phyloP scores from a whole-genome alignment of 2,797 vertebrate genomes.

The Anguilla megastoma region DNA sequence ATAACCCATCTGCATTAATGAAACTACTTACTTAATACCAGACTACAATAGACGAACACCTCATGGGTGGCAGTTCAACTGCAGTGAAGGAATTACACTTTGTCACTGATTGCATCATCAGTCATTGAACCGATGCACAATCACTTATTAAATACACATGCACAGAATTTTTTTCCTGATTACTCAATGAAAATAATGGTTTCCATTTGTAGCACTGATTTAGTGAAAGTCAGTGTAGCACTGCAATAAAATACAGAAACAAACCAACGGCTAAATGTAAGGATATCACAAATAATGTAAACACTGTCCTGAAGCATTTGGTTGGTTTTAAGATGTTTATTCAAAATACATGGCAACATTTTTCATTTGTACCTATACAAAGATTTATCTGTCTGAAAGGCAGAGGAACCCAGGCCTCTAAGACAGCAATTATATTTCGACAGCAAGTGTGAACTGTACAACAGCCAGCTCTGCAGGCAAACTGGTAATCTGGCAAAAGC shows the following conservation, averaged over 20 bases:
- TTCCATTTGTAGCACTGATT: background rate
- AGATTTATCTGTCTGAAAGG: constrained; percentile 34
- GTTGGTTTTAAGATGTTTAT: constrained; percentile 47
- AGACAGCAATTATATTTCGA: constrained; percentile 36
- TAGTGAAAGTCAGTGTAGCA: background rate
- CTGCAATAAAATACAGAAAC: constrained; percentile 15
- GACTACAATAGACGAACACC: constrained; percentile 8
- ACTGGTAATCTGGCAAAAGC: constrained; percentile 38
- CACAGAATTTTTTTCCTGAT: background rate
- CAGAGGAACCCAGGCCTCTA: constrained; percentile 33
- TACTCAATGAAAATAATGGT: background rate
- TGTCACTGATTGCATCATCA: background rate
- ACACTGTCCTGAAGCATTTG: background rate
- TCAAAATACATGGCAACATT: constrained; percentile 52
- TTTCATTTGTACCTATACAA: constrained; percentile 37
- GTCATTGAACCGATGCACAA: background rate
- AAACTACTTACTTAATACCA: background rate
- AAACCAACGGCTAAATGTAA: constrained; percentile 8
- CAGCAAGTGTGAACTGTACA: constrained; percentile 47
- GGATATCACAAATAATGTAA: constrained; percentile 13
- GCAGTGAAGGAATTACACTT: background rate
- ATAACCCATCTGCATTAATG: constrained; percentile 8
- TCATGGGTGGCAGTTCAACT: background rate
- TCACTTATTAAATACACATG: background rate
- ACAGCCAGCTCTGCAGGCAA: constrained; percentile 33